Evolutionary conservation across 2,888 invertebrate genomes (phyloP).

Genomic region (Pardosa pseudoannulata): DNA sequence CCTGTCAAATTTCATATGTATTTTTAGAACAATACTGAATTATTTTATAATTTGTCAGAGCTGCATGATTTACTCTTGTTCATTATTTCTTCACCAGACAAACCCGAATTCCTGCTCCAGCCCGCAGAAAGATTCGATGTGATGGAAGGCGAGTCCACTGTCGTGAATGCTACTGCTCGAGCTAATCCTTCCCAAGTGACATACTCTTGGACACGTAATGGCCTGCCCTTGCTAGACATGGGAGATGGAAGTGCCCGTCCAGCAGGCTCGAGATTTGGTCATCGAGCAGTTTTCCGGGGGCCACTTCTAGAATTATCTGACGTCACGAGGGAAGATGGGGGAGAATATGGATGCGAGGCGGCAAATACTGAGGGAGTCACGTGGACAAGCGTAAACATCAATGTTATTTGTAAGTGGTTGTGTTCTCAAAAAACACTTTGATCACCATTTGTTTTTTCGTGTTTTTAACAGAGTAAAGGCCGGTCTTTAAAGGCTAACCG

Average conservation of each 20-base stretch:
- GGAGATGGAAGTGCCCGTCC: constrained; percentile 35
- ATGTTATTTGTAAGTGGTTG: constrained; percentile 85
- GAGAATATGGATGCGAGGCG: constrained; percentile 90
- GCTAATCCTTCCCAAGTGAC: constrained; percentile 90
- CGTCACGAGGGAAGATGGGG: constrained; percentile 88
- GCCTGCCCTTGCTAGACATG: constrained; percentile 71
- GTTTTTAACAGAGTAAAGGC: no score
- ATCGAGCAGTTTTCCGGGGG: constrained; percentile 69
- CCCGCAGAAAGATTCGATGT: constrained; percentile 77
- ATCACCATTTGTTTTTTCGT: no score
- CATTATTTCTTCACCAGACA: constrained; percentile 76
- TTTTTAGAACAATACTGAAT: no score
- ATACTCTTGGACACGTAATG: constrained; percentile 86
- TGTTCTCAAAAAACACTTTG: no score
- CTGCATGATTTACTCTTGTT: no score
- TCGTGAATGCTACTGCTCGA: constrained; percentile 87
- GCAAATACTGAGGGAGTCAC: constrained; percentile 91
- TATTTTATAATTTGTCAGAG: no score
- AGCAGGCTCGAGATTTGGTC: constrained; percentile 30
- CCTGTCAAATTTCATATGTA: no score
- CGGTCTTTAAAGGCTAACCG: no score
- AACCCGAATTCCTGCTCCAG: constrained; percentile 77
- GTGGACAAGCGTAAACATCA: constrained; percentile 86
- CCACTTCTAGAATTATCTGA: constrained; percentile 87
- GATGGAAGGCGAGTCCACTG: constrained; percentile 86